A percentile compares a stretch with the other conserved stretches of the same genome.
Conservation (phyloP, 2,113 vertebrate species). For the Salvator merianae region DNA sequence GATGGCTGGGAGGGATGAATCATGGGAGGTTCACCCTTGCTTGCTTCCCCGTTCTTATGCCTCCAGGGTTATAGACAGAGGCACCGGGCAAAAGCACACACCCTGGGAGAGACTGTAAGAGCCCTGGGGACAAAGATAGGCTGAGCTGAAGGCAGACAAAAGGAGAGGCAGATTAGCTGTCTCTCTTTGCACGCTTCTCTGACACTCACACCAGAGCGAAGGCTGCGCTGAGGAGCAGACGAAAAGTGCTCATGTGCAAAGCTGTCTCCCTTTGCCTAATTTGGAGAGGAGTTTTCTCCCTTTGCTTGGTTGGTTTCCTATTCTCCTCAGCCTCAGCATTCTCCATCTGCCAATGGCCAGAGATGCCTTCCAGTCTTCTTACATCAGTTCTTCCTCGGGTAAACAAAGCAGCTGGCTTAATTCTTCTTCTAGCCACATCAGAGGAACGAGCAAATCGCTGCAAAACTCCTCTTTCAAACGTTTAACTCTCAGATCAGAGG, state of each 20-base stretch:
- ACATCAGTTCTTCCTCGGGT: neutral
- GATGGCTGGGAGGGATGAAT: too few species aligned
- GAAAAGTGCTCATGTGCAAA: neutral
- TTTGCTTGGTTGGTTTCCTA: neutral
- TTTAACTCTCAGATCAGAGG: constrained; percentile 44
- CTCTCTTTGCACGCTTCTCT: neutral
- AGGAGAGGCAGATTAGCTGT: neutral
- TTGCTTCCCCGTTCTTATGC: neutral
- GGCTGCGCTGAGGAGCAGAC: neutral
- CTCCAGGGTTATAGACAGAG: neutral
- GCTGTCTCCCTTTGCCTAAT: neutral
- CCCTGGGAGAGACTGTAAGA: neutral
- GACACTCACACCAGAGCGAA: neutral
- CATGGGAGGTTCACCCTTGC: neutral
- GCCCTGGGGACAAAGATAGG: neutral
- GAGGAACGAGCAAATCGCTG: constrained; percentile 39
- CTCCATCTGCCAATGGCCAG: neutral
- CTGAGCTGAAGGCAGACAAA: neutral
- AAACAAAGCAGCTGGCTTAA: neutral
- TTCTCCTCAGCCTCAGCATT: neutral
- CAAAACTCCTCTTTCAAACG: constrained; percentile 47
- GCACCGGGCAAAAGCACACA: neutral
- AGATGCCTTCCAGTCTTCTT: neutral
- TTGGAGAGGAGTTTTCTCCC: neutral
- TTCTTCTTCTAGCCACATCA: neutral